Evolutionary conservation across 2,888 invertebrate genomes (phyloP), one percentile per base, ranked within the genome.

Genomic region (Eupithecia tripunctaria): DNA sequence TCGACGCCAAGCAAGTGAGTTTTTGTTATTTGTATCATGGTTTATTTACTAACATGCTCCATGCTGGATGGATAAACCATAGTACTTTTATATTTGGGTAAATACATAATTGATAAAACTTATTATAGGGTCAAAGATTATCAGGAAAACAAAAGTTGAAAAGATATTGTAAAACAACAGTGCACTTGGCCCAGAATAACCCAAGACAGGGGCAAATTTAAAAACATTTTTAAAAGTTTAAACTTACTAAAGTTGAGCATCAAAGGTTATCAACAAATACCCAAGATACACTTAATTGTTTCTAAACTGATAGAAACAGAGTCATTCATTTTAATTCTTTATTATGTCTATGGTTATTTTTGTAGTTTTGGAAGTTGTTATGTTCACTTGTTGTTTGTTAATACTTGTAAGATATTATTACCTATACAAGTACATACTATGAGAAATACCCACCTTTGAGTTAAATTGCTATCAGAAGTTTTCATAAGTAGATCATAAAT

Each of bases 241-340:
- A 51, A 51, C 21, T 10, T 10, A 25, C 51, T 51, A 51, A 56
- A 56, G 25, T 25, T 56, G 25, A 5, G 25, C 14, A 25, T 56
- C 56, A 56, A 56, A 56, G 56, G 14, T 56, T 56, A 56, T 56
- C 56, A 25, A 21, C 21, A 56, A n/a, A 21, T 56, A 56, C 21
- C 12, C 14, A 25, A 56, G 56, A 25, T 21, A 25, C 0, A 25
- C 56, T 56, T 56, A 21, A 10, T 21, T 25, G 25, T 56, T 25
- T 25, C 3, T 12, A 56, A 56, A 56, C 21, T 56, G 21, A 51
- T 10, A 51, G 0, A 51, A 51, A 21, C n/a, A 18, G 4, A 21
- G 51, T 10, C 21, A 51, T 51, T 51, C 12, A 56, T 56, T 56
- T 10, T 25, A 56, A 51, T 56, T 56, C 25, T 25, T 56, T 56